These are phyloP conservation scores for Galemys pyrenaicus DNA, from an alignment of 2,113 vertebrate species.

Conservation along the genomic window DNA sequence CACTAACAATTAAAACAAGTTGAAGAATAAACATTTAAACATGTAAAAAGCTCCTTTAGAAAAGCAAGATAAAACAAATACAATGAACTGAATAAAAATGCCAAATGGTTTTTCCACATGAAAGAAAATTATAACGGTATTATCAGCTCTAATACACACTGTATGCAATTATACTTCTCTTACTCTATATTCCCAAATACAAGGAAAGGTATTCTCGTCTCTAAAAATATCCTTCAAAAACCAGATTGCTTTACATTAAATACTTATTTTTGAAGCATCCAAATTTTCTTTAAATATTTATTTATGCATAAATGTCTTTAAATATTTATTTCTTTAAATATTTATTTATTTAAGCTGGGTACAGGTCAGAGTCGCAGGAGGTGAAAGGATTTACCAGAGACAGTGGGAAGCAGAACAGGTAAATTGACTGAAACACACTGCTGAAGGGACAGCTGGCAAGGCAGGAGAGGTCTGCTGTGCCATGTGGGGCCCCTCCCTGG, in stretches of 20 bases:
- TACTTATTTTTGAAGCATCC: slow-evolving; percentile 22
- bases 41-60: not conserved
- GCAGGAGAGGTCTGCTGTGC: too few relatives aligned
- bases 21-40: slow-evolving; percentile 1
- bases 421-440: too few relatives aligned
- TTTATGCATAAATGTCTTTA: too few relatives aligned
- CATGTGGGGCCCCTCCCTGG: too few relatives aligned
- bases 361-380: too few relatives aligned
- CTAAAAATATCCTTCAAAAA: slow-evolving; percentile 1
- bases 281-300: too few relatives aligned
- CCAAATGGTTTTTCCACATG: not conserved
- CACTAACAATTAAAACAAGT: slow-evolving; percentile 7
- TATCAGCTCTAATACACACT: not conserved
- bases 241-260: not conserved
- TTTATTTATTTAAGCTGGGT: too few relatives aligned
- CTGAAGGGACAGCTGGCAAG: too few relatives aligned
- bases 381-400: too few relatives aligned
- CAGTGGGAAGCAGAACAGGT: too few relatives aligned
- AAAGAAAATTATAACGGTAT: not conserved
- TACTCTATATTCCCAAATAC: not conserved
- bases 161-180: not conserved
- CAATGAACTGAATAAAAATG: slow-evolving; percentile 11
- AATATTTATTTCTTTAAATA: too few relatives aligned
- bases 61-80: not conserved
- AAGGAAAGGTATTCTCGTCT: not conserved